These are phyloP conservation scores for Craseonycteris thonglongyai DNA, from an alignment of 2,113 vertebrate species.

Conservation along the genomic window DNA sequence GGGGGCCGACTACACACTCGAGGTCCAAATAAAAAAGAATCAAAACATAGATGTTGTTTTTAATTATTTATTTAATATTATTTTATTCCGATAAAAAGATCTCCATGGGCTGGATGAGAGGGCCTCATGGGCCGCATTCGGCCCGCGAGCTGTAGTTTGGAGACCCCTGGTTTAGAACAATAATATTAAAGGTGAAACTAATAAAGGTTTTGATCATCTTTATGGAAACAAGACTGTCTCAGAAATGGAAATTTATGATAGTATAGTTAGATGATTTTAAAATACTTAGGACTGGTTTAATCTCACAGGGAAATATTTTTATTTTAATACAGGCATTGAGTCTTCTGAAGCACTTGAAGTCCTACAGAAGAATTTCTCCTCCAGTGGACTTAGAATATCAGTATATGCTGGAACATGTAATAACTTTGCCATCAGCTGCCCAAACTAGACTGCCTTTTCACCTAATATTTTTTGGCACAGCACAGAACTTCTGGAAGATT, in stretches of 20 bases:
- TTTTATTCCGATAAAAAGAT: too few relatives aligned
- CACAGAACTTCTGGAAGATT: conserved; percentile 91
- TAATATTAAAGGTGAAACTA: background rate
- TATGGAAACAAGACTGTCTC: background rate
- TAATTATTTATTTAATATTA: too few relatives aligned
- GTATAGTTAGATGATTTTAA: background rate
- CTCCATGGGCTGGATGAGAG: too few relatives aligned
- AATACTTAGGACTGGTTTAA: background rate
- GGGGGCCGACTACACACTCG: too few relatives aligned
- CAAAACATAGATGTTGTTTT: too few relatives aligned
- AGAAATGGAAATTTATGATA: background rate
- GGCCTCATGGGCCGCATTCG: too few relatives aligned
- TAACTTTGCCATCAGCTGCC: conserved; percentile 82
- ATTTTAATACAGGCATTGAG: conserved; percentile 83
- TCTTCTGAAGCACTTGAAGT: conserved; percentile 91
- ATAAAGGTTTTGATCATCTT: background rate
- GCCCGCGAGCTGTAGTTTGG: too few relatives aligned
- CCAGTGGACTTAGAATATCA: conserved; percentile 88
- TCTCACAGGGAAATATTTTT: background rate
- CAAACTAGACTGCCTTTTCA: conserved; percentile 92
- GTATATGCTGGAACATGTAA: conserved; percentile 84
- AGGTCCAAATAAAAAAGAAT: too few relatives aligned
- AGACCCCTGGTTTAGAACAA: background rate
- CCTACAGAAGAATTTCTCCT: conserved; percentile 87
- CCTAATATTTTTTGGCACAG: conserved; percentile 88